Conservation (phyloP, 2,888 invertebrate genomes). For the Anagyrus pseudococci region DNA sequence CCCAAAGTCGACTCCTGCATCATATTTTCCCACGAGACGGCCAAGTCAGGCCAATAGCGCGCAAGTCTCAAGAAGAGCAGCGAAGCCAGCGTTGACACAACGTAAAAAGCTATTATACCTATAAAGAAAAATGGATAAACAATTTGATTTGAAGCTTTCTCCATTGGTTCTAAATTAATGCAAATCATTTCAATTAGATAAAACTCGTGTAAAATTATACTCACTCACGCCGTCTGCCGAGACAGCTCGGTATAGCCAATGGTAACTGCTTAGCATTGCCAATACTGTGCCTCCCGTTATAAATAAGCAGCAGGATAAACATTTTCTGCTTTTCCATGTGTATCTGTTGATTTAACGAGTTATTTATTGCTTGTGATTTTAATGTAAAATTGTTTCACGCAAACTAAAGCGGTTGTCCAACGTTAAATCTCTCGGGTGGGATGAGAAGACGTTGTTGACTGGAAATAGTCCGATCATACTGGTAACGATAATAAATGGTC, state of each 20-base stretch:
- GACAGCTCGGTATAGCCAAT: constrained; percentile 48
- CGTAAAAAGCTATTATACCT: constrained; percentile 65
- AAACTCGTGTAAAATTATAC: too few relatives aligned
- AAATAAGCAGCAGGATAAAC: constrained; percentile 49
- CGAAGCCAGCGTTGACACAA: constrained; percentile 64
- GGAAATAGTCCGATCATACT: too few relatives aligned
- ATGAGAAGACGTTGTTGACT: constrained; percentile 61
- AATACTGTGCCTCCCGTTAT: constrained; percentile 45
- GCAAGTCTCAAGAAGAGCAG: constrained; percentile 66
- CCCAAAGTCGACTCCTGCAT: constrained; percentile 60
- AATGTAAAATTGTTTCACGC: too few relatives aligned
- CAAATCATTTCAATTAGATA: too few relatives aligned
- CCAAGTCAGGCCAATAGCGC: constrained; percentile 65
- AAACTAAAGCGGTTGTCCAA: too few relatives aligned
- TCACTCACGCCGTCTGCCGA: constrained; percentile 55
- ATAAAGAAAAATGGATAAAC: too few relatives aligned
- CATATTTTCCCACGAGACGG: constrained; percentile 62
- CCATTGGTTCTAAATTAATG: background rate
- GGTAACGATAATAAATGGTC: too few relatives aligned
- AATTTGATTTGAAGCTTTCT: too few relatives aligned
- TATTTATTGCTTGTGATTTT: too few relatives aligned
- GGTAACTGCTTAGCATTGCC: constrained; percentile 47
- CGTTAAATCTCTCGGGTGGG: constrained; percentile 60
- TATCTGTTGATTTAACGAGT: constrained; percentile 47
- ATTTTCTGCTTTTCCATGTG: constrained; percentile 56